Evolutionary conservation across 2,797 vertebrate genomes (phyloP).

Genomic region (Apogon talboti): DNA sequence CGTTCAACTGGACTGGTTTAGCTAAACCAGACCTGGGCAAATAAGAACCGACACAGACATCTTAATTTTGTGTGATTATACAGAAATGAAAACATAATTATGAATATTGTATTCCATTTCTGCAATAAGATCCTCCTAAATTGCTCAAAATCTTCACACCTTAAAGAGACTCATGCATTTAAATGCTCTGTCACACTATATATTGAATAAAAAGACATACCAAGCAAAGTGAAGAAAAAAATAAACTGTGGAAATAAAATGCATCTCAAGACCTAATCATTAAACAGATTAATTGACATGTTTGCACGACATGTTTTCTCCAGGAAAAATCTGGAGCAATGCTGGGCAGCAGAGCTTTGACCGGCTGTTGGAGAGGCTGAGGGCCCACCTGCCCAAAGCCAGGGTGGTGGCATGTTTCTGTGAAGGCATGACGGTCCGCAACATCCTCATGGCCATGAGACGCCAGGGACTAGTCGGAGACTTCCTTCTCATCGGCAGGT

Average conservation of each 20-base stretch:
- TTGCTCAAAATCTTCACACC: too few species aligned
- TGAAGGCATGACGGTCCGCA: slow-evolving; percentile 97
- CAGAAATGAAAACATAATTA: too few species aligned
- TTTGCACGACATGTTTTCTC: slow-evolving; percentile 34
- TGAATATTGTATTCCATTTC: too few species aligned
- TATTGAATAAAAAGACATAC: too few species aligned
- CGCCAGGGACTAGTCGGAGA: slow-evolving; percentile 92
- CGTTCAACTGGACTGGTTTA: too few species aligned
- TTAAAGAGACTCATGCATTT: too few species aligned
- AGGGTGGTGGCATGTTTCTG: slow-evolving; percentile 98
- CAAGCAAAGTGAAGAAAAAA: background rate
- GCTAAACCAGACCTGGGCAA: too few species aligned
- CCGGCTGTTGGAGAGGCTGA: slow-evolving; percentile 91
- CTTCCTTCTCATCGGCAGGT: slow-evolving; percentile 97
- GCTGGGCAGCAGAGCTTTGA: slow-evolving; percentile 96
- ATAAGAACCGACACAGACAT: too few species aligned
- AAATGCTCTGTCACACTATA: too few species aligned
- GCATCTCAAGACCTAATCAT: background rate
- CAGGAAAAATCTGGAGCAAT: slow-evolving; percentile 97
- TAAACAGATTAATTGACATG: too few species aligned
- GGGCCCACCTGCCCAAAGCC: slow-evolving; percentile 93
- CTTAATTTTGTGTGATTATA: too few species aligned
- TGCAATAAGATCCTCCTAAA: too few species aligned
- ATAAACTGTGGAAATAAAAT: background rate
- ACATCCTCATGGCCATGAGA: slow-evolving; percentile 97